A percentile compares a stretch with the other conserved stretches of the same genome.
Conservation (phyloP, 1,140 invertebrate species). For the Diploscapter pachys region DNA sequence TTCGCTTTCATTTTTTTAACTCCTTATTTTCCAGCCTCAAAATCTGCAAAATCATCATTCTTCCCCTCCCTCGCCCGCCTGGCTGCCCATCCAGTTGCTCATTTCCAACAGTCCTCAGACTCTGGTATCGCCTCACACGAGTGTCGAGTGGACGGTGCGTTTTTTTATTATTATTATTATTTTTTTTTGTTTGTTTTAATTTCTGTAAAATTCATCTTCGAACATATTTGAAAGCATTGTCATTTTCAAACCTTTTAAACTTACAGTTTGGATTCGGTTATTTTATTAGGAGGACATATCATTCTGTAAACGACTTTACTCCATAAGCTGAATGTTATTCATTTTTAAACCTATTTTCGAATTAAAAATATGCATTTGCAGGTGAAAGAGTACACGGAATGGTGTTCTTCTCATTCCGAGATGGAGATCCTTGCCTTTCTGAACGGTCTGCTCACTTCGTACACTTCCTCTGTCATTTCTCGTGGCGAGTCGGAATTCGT, state of each 20-base stretch:
- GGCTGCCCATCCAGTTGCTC: slow-evolving; percentile 35
- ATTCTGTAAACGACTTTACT: too few species aligned
- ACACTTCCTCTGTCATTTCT: slow-evolving; percentile 48
- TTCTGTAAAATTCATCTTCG: not conserved
- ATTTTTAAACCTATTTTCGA: too few species aligned
- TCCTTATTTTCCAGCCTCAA: too few species aligned
- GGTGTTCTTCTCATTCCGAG: slow-evolving; percentile 48
- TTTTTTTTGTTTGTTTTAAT: not conserved
- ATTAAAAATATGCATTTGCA: not conserved
- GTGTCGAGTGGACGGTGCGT: slow-evolving; percentile 48
- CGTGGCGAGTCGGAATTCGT: slow-evolving; percentile 44
- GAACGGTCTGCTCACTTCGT: slow-evolving; percentile 45
- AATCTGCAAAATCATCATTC: too few species aligned
- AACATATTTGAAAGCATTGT: too few species aligned
- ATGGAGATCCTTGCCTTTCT: slow-evolving; percentile 45
- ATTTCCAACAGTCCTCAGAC: slow-evolving; percentile 34
- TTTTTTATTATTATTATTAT: not conserved
- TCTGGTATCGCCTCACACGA: slow-evolving; percentile 44
- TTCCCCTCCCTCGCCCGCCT: not conserved
- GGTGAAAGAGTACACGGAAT: slow-evolving; percentile 45
- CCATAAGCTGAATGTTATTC: too few species aligned
- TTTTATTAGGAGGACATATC: too few species aligned
- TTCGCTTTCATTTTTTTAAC: too few species aligned
- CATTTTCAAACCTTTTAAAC: too few species aligned
- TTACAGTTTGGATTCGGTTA: too few species aligned